Base-by-base conservation (phyloP, 30 jellyfish, hydroid and myxozoan genomes). In the Hydractinia symbiolongicarpus region DNA sequence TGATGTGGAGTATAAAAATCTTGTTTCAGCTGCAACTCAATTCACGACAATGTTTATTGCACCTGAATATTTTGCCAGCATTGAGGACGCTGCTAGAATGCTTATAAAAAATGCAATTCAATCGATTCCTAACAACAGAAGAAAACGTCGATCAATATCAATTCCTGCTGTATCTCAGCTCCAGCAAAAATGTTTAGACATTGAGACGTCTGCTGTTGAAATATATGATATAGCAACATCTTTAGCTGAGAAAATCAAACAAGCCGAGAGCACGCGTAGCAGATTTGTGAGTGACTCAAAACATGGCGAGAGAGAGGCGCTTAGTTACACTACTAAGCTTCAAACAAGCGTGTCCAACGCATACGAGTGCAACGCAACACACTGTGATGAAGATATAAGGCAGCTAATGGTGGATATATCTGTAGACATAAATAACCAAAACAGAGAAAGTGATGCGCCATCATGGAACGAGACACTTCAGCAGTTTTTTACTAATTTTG, bases 391-490 rank as follows among this genome's bases (percentile, higher is more conserved):
- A 17, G 67, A 86, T 54, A 21, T 81, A n/a, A 71, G 30, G 7
- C 56, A 62, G 40, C 82, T 88, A 89, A 72, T 84, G 57, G 20
- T 62, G 9, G 72, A 58, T 50, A 53, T 78, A 15, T 73, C 73
- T 73, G 55, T n/a, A 40, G 82, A 86, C 16, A 9, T 53, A 70
- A 49, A 20, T 0, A 13, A 16, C 21, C 54, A 77, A 54, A 73
- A 50, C 10, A 64, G 49, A 4, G 50, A 79, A 55, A 67, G 17
- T 55, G 6, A 72, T 67, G 20, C 49, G 54, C 19, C 44, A 56
- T 9, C 87, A n/a, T 86, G 95, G 95, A 74, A 58, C 10, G 13
- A 70, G 9, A 61, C 76, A 52, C 79, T 79, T 10, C 76, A 81
- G 5, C 79, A 76, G 8, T 78, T 74, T 5, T 54, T 64, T 40